phyloP scores from a whole-genome alignment of 2,888 invertebrate species.

The Polymixis flavicincta region DNA sequence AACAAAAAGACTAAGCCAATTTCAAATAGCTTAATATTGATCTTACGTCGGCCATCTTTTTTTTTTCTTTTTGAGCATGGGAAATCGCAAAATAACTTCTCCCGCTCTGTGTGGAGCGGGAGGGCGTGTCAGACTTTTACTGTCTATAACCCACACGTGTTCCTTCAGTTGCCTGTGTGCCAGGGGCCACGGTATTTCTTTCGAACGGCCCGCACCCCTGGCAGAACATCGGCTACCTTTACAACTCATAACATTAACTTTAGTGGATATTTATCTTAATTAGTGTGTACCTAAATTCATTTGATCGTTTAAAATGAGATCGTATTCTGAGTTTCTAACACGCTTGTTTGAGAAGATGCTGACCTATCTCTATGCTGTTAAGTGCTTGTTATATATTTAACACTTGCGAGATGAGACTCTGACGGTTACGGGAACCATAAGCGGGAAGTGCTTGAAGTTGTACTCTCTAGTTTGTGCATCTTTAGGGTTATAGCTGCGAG shows the following conservation, averaged over 20 bases:
- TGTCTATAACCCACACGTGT: no score
- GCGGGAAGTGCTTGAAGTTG: conserved; percentile 31
- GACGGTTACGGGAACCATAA: conserved; percentile 36
- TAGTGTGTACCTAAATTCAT: neutral
- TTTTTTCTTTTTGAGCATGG: no score
- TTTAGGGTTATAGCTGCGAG: conserved; percentile 1
- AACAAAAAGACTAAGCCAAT: neutral
- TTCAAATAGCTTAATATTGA: neutral
- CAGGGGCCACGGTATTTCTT: no score
- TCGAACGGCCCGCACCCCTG: no score
- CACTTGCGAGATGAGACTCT: conserved; percentile 20
- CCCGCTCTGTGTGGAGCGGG: no score
- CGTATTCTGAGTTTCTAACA: neutral
- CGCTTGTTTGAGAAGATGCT: neutral
- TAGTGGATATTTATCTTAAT: neutral
- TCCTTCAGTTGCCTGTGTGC: no score
- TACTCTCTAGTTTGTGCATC: conserved; percentile 21
- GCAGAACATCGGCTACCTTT: neutral
- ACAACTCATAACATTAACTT: neutral
- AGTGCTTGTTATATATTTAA: conserved; percentile 46
- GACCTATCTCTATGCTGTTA: conserved; percentile 2
- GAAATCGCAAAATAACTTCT: no score
- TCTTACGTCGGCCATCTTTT: neutral
- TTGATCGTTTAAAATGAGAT: neutral
- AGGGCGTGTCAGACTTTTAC: no score